phyloP scores from a whole-genome alignment of 2,888 invertebrate species.

The Calephelis perditalis region DNA sequence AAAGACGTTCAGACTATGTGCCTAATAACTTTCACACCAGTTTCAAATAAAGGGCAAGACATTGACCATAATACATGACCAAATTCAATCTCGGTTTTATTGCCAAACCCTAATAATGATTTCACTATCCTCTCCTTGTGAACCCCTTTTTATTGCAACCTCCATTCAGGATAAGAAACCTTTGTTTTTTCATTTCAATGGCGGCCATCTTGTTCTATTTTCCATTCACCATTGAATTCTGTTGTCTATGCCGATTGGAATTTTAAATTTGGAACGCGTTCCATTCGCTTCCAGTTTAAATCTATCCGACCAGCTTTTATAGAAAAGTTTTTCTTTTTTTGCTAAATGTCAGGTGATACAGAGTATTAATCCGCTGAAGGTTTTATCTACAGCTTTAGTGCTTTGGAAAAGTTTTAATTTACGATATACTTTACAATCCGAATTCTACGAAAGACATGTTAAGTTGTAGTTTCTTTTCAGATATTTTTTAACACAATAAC shows the following conservation, averaged over 20 bases:
- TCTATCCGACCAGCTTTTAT: slow-evolving; percentile 5
- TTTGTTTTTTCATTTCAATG: slow-evolving; percentile 50
- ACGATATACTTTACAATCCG: no score
- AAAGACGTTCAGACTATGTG: no score
- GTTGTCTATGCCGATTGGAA: slow-evolving; percentile 38
- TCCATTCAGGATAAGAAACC: slow-evolving; percentile 45
- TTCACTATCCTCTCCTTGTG: slow-evolving; percentile 42
- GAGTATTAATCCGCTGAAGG: background rate
- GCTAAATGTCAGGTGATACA: background rate
- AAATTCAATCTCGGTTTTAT: slow-evolving; percentile 12
- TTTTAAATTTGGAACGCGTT: slow-evolving; percentile 39
- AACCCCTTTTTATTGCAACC: slow-evolving; percentile 42
- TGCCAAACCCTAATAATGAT: slow-evolving; percentile 8
- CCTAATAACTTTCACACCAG: background rate
- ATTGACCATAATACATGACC: slow-evolving; percentile 11
- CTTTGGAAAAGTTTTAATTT: no score
- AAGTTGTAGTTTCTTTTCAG: no score
- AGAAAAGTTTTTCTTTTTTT: slow-evolving; percentile 5
- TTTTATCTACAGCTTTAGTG: background rate
- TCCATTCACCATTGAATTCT: slow-evolving; percentile 35
- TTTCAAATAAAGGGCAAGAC: slow-evolving; percentile 4
- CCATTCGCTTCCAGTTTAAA: slow-evolving; percentile 22
- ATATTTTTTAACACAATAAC: no score
- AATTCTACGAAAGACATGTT: no score
- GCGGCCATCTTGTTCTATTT: slow-evolving; percentile 39